phyloP scores from a whole-genome alignment of 64 coral and sea anemone species.

The Pocillopora verrucosa region DNA sequence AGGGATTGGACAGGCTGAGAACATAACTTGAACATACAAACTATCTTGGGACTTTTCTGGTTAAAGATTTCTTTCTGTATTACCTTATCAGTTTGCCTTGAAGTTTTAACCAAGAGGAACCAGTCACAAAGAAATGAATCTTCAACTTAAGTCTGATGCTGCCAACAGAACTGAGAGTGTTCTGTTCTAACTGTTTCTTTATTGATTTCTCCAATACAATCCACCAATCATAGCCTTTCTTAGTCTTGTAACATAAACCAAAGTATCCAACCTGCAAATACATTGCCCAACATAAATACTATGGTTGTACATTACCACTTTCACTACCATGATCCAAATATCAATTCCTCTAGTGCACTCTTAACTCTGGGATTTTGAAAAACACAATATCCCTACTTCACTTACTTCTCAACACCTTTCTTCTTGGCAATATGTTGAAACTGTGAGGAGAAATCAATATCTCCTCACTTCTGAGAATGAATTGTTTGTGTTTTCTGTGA shows the following conservation, averaged over 20 bases:
- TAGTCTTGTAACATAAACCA: slow-evolving; percentile 78
- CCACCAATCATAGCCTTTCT: slow-evolving; percentile 80
- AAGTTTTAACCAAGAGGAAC: slow-evolving; percentile 45
- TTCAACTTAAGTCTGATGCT: slow-evolving; percentile 54
- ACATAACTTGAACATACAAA: too few relatives aligned
- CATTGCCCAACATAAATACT: not conserved
- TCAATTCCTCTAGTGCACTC: not conserved
- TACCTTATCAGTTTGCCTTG: slow-evolving; percentile 74
- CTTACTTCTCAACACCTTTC: too few relatives aligned
- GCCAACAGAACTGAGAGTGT: slow-evolving; percentile 41
- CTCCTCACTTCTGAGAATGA: too few relatives aligned
- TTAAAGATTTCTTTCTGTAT: not conserved
- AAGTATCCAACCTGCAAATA: slow-evolving; percentile 68
- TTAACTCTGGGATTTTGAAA: too few relatives aligned
- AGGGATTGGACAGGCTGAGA: too few relatives aligned
- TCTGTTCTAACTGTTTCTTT: slow-evolving; percentile 71
- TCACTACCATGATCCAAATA: not conserved
- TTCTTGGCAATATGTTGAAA: too few relatives aligned
- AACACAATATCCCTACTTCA: too few relatives aligned
- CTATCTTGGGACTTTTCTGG: too few relatives aligned
- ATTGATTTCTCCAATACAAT: slow-evolving; percentile 74
- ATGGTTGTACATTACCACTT: not conserved
- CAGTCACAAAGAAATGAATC: slow-evolving; percentile 77
- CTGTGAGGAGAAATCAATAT: too few relatives aligned
- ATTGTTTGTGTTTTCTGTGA: too few relatives aligned